phyloP scores from a whole-genome alignment of 2,797 vertebrate genomes.

The Leucoraja ocellata region DNA sequence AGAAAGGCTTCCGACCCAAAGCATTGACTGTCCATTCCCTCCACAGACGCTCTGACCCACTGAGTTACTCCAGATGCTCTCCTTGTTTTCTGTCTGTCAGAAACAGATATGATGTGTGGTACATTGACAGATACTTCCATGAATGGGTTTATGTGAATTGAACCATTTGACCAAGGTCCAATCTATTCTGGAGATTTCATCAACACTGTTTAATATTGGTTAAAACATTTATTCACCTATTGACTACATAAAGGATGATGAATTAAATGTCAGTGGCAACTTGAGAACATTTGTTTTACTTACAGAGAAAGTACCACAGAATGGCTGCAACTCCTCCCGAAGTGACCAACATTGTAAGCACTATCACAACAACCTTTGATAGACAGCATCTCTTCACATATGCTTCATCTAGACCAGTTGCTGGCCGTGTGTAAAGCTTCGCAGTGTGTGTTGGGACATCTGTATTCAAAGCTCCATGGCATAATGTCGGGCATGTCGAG shows the following conservation, averaged over 20 bases:
- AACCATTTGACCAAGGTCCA: not conserved
- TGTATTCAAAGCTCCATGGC: constrained; percentile 1
- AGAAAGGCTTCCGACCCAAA: too few relatives aligned
- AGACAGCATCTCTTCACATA: not conserved
- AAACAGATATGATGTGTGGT: not conserved
- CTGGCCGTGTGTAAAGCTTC: not conserved
- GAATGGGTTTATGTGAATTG: not conserved
- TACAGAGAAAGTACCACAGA: constrained; percentile 33
- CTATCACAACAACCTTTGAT: not conserved
- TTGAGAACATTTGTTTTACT: constrained; percentile 1
- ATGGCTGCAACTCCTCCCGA: constrained; percentile 13
- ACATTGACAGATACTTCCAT: not conserved
- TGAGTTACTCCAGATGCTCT: too few relatives aligned
- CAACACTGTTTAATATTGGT: not conserved
- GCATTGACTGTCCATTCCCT: too few relatives aligned
- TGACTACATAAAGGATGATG: not conserved
- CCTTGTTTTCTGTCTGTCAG: not conserved
- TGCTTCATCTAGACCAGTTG: not conserved
- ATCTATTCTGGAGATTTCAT: not conserved
- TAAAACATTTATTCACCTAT: not conserved
- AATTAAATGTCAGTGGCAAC: not conserved
- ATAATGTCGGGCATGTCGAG: not conserved
- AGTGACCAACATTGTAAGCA: not conserved
- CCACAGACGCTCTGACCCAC: too few relatives aligned
- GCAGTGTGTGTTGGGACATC: not conserved